phyloP scores from a whole-genome alignment of 2,113 vertebrate genomes.

The Melanerpes aurifrons region DNA sequence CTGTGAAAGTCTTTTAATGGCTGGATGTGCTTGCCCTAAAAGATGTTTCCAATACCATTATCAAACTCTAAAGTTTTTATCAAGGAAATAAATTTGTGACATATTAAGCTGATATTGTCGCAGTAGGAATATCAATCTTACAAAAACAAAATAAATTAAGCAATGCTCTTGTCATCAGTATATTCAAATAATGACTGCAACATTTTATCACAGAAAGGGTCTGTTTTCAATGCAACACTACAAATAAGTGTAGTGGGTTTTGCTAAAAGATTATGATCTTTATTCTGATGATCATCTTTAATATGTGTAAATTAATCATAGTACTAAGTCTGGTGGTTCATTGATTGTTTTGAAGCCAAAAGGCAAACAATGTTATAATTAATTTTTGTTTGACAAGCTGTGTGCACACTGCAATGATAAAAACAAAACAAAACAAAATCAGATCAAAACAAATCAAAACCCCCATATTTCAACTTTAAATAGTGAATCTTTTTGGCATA shows the following conservation, averaged over 20 bases:
- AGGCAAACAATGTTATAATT: constrained; percentile 4
- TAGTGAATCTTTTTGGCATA: no score
- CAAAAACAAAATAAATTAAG: background rate
- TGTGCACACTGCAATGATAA: no score
- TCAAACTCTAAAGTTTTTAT: background rate
- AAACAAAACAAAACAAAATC: background rate
- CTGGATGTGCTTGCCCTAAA: background rate
- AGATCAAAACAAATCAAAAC: no score
- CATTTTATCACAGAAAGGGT: background rate
- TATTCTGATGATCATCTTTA: constrained; percentile 35
- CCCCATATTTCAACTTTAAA: no score
- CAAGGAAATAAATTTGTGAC: background rate
- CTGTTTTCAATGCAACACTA: background rate
- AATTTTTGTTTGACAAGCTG: background rate
- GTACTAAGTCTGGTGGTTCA: constrained; percentile 30
- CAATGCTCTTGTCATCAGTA: background rate
- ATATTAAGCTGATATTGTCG: background rate
- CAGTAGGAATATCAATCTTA: background rate
- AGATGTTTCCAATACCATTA: background rate
- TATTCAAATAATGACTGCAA: background rate
- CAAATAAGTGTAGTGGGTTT: background rate
- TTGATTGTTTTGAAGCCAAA: constrained; percentile 47
- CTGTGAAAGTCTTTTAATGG: background rate
- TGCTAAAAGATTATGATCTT: constrained; percentile 36
- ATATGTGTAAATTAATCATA: constrained; percentile 47